A percentile compares a stretch with the other conserved stretches of the same genome.
Evolutionary conservation across 92 coral and sea anemone species (phyloP).

Genomic region (Epizoanthus ramosus): DNA sequence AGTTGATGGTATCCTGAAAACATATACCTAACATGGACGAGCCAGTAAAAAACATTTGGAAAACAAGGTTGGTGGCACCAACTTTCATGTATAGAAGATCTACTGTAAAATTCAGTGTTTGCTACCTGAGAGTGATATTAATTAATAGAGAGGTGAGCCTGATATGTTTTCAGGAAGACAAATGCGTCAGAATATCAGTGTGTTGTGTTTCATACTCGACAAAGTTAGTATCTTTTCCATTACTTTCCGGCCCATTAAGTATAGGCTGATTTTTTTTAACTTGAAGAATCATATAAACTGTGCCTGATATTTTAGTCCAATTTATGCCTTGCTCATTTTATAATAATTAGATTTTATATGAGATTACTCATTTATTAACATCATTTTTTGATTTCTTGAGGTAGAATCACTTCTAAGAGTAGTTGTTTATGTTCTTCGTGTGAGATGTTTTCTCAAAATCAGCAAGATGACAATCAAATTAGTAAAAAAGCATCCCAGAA

Average conservation of each 20-base stretch:
- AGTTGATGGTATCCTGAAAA: not conserved
- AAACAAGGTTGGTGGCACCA: not conserved
- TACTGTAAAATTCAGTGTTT: not conserved
- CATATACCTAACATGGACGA: not conserved
- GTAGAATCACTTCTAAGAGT: not conserved
- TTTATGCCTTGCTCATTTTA: not conserved
- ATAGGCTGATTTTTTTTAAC: not conserved
- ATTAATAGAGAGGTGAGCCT: conserved; percentile 1
- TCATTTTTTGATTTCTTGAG: not conserved
- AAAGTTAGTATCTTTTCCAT: not conserved
- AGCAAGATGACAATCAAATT: not conserved
- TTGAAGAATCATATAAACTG: not conserved
- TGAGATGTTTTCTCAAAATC: not conserved
- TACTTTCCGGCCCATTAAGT: not conserved
- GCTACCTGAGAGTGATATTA: not conserved
- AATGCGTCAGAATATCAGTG: not conserved
- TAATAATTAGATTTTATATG: not conserved
- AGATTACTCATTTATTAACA: not conserved
- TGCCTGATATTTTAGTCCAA: not conserved
- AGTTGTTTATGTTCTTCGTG: not conserved
- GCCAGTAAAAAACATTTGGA: not conserved
- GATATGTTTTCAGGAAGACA: not conserved
- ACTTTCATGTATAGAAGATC: not conserved
- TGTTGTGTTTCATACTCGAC: not conserved
- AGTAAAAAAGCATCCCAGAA: not conserved